Base-by-base conservation (phyloP, 1,140 invertebrate species). In the Monomorium pharaonis region DNA sequence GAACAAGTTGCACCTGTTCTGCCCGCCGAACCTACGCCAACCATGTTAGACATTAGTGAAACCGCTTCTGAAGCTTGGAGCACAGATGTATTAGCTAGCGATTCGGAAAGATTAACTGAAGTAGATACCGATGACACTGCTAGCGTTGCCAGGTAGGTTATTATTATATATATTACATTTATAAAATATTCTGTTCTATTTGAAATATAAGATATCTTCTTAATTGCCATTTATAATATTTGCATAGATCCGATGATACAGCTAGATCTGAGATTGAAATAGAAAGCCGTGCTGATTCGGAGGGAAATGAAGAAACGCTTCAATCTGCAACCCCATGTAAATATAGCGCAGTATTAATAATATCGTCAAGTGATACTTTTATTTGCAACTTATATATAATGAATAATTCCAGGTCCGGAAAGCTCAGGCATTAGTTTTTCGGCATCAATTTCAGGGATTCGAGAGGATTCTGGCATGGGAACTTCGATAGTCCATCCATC, bases 51-150 rank as follows among this genome's bases (percentile, higher is more conserved):
- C 93, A 96, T 97, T 14, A 98, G 97, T 18, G 98, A 99, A 95
- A 99, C 98, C 33, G 98, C 98, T 0, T 98, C 98, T 89, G 99
- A 99, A 95, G 98, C 98, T 0, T 99, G 99, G 99, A 99, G 98
- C 91, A 99, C 98, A 21, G 99, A 99, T 95, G 99, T 99, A 42
- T 95, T 99, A 62, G 98, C 98, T 1, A 99, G 98, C 27, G 99
- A 99, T 94, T 99, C 98, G 6, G 99, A 99, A 94, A 96, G 98
- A 65, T 95, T 99, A 85, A 98, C 97, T 1, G 98, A 99, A 95
- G 96, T 98, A 24, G 98, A 98, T 91, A 98, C 97, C 12, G 97
- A 98, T 91, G 97, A 98, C 88, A 97, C 97, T 62, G 96, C 96
- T 0, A 98, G 97, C 94, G 97, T 98, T 14, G 97, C 97, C 1